Percentiles rank a stretch among this genome's conserved stretches.
Evolutionary conservation across 2,888 invertebrate species (phyloP).

Genomic region (Allacma fusca): DNA sequence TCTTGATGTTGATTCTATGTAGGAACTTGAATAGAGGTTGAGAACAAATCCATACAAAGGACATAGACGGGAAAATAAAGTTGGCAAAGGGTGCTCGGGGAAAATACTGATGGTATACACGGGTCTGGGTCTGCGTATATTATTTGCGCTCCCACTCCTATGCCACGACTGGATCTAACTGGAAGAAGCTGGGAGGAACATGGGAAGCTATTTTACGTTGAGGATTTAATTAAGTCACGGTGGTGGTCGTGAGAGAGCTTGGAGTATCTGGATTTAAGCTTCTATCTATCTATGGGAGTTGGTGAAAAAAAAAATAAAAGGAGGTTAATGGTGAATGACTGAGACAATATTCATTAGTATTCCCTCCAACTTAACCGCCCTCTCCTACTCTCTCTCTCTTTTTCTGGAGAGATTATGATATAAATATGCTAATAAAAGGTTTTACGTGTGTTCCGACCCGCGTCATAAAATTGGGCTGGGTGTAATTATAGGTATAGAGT

Average conservation of each 20-base stretch:
- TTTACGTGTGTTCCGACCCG: neutral
- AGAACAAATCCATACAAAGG: too few species aligned
- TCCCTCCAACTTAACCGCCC: slow-evolving; percentile 5
- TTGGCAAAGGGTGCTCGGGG: too few species aligned
- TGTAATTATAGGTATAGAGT: neutral
- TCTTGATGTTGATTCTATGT: too few species aligned
- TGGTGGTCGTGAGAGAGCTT: neutral
- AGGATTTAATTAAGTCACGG: slow-evolving; percentile 3
- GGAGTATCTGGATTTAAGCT: neutral
- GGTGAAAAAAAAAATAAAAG: neutral
- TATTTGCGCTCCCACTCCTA: too few species aligned
- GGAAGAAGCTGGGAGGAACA: neutral
- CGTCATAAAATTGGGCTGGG: neutral
- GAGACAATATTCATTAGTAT: slow-evolving; percentile 29
- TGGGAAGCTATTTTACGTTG: neutral
- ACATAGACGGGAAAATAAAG: too few species aligned
- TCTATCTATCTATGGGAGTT: neutral
- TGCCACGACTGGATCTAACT: too few species aligned
- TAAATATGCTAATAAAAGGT: slow-evolving; percentile 20
- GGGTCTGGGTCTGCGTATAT: too few species aligned
- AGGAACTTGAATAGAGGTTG: too few species aligned
- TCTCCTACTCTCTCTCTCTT: neutral
- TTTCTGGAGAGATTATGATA: neutral
- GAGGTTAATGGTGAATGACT: slow-evolving; percentile 26
- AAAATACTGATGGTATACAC: too few species aligned